These are phyloP conservation scores for Paraplagusia blochii DNA, from an alignment of 2,113 vertebrate genomes.

Conservation along the genomic window DNA sequence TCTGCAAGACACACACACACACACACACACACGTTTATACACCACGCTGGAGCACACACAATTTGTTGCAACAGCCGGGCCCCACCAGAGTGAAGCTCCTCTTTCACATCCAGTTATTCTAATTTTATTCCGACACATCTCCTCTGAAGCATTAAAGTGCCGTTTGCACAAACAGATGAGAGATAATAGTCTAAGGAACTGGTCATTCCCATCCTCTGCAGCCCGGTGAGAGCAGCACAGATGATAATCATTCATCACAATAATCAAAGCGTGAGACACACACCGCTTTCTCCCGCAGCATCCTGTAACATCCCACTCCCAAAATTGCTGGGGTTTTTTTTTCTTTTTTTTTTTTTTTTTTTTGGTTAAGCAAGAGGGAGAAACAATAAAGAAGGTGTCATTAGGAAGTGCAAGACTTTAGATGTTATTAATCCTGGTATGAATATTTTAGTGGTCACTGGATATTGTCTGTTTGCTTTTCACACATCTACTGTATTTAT, in stretches of 20 bases:
- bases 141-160: slow-evolving; percentile 69
- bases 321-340: too few species aligned
- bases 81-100: slow-evolving; percentile 55
- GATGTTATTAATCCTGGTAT: background rate
- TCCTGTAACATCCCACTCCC: slow-evolving; percentile 16
- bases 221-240: slow-evolving; percentile 49
- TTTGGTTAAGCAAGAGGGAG: slow-evolving; percentile 6
- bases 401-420: background rate
- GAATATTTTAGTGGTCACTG: background rate
- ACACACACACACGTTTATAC: slow-evolving; percentile 2
- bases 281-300: slow-evolving; percentile 6
- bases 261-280: slow-evolving; percentile 57
- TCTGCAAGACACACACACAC: slow-evolving; percentile 24
- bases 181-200: slow-evolving; percentile 66
- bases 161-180: slow-evolving; percentile 63
- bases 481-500: background rate
- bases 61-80: slow-evolving; percentile 40
- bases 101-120: slow-evolving; percentile 65
- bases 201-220: slow-evolving; percentile 51
- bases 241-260: slow-evolving; percentile 63
- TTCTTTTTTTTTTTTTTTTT: too few species aligned
- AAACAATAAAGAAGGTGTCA: background rate
- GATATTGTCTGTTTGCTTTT: background rate
- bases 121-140: slow-evolving; percentile 66
- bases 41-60: slow-evolving; percentile 12